These are phyloP conservation scores for Heteronetta atricapilla DNA, from an alignment of 2,113 vertebrate species.

Conservation along the genomic window DNA sequence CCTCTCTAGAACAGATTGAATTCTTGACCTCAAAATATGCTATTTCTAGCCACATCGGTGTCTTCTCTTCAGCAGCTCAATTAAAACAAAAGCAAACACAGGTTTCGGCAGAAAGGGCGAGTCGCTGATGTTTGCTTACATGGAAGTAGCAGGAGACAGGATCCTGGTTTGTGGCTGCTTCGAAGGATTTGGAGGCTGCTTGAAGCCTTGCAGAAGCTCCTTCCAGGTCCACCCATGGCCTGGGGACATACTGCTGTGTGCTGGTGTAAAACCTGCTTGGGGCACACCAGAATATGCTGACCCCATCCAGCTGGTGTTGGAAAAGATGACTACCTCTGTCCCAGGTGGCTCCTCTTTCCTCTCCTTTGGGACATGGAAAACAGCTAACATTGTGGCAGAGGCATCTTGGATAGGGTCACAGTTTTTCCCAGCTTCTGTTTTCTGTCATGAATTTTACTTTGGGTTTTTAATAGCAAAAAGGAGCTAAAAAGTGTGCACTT, in stretches of 20 bases:
- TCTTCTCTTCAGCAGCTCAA: constrained; percentile 24
- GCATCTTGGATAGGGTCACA: background rate
- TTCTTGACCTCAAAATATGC: constrained; percentile 60
- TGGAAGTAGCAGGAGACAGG: background rate
- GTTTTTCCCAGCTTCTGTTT: background rate
- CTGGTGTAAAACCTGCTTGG: background rate
- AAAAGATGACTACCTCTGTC: background rate
- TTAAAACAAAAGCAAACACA: background rate
- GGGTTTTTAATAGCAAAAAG: background rate
- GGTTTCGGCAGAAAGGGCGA: background rate
- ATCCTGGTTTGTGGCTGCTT: background rate
- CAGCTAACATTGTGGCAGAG: background rate
- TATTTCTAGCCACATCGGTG: constrained; percentile 12
- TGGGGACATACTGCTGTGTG: background rate
- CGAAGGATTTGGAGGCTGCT: background rate
- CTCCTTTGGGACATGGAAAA: background rate
- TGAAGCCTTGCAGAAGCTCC: background rate
- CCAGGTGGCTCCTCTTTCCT: background rate
- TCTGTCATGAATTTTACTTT: background rate
- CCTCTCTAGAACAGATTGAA: constrained; percentile 62
- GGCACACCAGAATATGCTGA: background rate
- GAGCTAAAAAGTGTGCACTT: background rate
- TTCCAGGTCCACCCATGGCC: background rate
- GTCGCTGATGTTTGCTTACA: background rate
- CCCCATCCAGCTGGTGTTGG: background rate